Conservation (phyloP, 2,888 invertebrate genomes). For the Drosophila infuscata region DNA sequence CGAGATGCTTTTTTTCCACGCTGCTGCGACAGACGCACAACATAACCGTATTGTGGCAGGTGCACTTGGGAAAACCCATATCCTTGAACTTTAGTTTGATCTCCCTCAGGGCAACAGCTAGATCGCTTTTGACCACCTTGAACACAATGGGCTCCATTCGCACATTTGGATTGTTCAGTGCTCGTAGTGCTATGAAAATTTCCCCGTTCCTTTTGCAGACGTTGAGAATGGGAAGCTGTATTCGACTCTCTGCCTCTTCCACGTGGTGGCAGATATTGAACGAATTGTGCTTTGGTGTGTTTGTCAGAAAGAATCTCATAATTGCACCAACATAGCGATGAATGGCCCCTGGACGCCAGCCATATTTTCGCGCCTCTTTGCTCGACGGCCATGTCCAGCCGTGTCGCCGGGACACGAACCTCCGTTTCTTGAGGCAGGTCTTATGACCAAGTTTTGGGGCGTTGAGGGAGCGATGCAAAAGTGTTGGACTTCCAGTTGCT, state of each 20-base stretch:
- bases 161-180: constrained; percentile 12
- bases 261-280: constrained; percentile 76
- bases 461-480: constrained; percentile 30
- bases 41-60: constrained; percentile 86
- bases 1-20: constrained; percentile 85
- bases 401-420: constrained; percentile 87
- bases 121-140: constrained; percentile 88
- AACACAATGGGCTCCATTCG: constrained; percentile 88
- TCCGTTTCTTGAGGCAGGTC: constrained; percentile 85
- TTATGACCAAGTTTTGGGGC: constrained; percentile 86
- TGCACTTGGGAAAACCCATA: constrained; percentile 86
- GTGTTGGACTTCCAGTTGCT: constrained; percentile 12
- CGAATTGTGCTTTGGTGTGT: constrained; percentile 64
- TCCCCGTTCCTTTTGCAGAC: constrained; percentile 88
- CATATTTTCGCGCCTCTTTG: constrained; percentile 64
- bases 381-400: constrained; percentile 88
- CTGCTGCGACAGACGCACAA: constrained; percentile 78
- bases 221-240: constrained; percentile 86
- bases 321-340: constrained; percentile 79
- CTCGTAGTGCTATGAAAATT: constrained; percentile 86
- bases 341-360: constrained; percentile 84
- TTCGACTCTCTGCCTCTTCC: constrained; percentile 65
- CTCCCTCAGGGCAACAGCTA: constrained; percentile 85
- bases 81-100: constrained; percentile 86
- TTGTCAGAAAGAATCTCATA: constrained; percentile 81